phyloP scores from a whole-genome alignment of 2,797 vertebrate genomes.

The Lacerta bilineata region DNA sequence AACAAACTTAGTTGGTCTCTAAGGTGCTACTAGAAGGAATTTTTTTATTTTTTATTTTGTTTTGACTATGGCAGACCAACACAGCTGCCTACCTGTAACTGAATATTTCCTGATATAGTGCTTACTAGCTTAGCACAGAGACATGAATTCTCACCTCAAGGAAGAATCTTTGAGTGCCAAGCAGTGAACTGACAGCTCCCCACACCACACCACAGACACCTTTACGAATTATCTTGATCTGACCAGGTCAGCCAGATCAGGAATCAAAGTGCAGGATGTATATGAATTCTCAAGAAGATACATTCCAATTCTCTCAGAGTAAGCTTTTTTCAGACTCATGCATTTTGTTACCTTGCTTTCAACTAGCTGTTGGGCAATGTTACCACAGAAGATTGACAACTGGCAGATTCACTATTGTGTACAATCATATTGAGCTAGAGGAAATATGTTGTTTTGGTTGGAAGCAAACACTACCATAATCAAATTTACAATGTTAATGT shows the following conservation, averaged over 20 bases:
- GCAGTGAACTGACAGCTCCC: constrained; percentile 36
- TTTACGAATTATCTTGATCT: constrained; percentile 28
- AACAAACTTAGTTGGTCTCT: too few species aligned
- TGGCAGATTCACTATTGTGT: not conserved
- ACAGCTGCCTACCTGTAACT: not conserved
- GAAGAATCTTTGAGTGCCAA: constrained; percentile 39
- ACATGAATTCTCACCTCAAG: constrained; percentile 12
- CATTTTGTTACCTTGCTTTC: not conserved
- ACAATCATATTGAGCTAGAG: not conserved
- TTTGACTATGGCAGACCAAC: too few species aligned
- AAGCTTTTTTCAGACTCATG: fast-evolving
- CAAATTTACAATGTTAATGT: constrained; percentile 18
- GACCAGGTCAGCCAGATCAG: not conserved
- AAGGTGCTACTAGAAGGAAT: too few species aligned
- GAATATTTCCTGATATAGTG: constrained; percentile 41
- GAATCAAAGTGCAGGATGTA: constrained; percentile 13
- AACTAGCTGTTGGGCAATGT: not conserved
- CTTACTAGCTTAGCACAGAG: constrained; percentile 34
- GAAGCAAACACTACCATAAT: constrained; percentile 17
- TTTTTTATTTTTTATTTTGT: too few species aligned
- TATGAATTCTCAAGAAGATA: not conserved
- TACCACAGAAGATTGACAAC: not conserved
- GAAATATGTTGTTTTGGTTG: not conserved
- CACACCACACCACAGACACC: not conserved
- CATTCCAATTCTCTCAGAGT: not conserved